These are phyloP conservation scores for Notodonta ziczac DNA, from an alignment of 2,888 invertebrate genomes.

Conservation along the genomic window DNA sequence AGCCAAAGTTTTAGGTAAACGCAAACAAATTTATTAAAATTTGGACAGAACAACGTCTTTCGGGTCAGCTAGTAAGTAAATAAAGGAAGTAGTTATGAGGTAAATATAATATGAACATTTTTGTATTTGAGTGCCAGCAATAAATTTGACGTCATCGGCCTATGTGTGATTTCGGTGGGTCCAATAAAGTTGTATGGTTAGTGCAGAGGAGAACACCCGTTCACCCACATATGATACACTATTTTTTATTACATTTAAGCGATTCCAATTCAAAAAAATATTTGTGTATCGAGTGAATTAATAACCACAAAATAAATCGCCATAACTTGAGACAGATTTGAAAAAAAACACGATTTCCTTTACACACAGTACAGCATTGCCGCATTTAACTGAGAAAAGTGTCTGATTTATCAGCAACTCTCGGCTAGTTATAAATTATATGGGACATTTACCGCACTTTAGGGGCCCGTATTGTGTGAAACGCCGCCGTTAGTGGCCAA, in stretches of 20 bases:
- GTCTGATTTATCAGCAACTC: constrained; percentile 4
- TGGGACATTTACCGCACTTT: constrained; percentile 6
- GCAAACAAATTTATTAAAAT: too few species aligned
- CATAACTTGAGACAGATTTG: not conserved
- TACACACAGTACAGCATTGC: not conserved
- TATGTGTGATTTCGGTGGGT: not conserved
- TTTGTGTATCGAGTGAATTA: too few species aligned
- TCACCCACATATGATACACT: not conserved
- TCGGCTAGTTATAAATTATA: constrained; percentile 8
- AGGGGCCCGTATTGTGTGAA: constrained; percentile 8
- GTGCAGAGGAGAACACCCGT: not conserved
- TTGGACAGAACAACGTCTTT: too few species aligned
- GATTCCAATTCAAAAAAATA: not conserved
- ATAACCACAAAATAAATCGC: not conserved
- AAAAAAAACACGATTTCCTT: not conserved
- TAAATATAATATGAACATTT: too few species aligned
- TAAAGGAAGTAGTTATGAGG: too few species aligned
- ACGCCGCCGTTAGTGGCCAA: constrained; percentile 5
- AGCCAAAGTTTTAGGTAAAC: too few species aligned
- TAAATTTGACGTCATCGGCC: too few species aligned
- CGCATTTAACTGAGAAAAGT: constrained; percentile 1
- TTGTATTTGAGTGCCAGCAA: too few species aligned
- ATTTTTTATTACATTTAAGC: not conserved
- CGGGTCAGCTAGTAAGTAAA: too few species aligned
- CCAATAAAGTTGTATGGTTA: not conserved